Percentiles rank a stretch among this genome's conserved stretches.
phyloP scores from a whole-genome alignment of 2,113 vertebrate species.

The Lophius piscatorius region DNA sequence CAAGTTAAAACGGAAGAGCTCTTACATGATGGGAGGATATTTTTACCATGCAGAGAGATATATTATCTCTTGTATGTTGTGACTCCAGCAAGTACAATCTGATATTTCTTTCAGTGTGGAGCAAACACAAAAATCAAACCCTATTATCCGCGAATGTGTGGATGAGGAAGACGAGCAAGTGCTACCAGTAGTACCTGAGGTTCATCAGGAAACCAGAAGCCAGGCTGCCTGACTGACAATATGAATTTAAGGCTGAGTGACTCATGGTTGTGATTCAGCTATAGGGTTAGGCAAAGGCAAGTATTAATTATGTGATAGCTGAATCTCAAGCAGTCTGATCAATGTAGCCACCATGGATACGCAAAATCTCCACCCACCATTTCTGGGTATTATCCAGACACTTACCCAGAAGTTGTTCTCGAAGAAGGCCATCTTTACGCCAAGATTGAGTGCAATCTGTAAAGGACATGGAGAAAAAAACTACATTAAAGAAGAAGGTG shows the following conservation, averaged over 20 bases:
- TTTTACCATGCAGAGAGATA: not conserved
- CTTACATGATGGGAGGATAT: too few relatives aligned
- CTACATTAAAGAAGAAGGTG: conserved; percentile 10
- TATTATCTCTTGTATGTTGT: not conserved
- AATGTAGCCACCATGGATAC: not conserved
- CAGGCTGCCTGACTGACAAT: not conserved
- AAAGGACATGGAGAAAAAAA: conserved; percentile 24
- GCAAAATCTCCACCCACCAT: not conserved
- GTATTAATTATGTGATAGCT: not conserved
- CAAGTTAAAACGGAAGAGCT: not conserved
- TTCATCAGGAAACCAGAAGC: conserved; percentile 17
- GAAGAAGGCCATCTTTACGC: conserved; percentile 77
- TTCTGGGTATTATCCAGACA: conserved; percentile 5
- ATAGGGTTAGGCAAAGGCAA: conserved; percentile 2
- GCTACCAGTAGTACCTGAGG: conserved; percentile 8
- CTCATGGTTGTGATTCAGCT: conserved; percentile 11
- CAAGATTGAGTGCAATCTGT: conserved; percentile 60
- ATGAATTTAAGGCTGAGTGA: conserved; percentile 16
- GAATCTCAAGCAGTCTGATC: not conserved
- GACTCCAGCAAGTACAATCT: too few relatives aligned
- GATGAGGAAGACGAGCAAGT: not conserved
- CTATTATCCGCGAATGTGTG: not conserved
- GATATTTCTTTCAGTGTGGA: not conserved
- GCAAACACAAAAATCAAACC: conserved; percentile 7
- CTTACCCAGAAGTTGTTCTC: conserved; percentile 85